Conservation (phyloP, 2,888 invertebrate species). For the Ochropleura plecta region DNA sequence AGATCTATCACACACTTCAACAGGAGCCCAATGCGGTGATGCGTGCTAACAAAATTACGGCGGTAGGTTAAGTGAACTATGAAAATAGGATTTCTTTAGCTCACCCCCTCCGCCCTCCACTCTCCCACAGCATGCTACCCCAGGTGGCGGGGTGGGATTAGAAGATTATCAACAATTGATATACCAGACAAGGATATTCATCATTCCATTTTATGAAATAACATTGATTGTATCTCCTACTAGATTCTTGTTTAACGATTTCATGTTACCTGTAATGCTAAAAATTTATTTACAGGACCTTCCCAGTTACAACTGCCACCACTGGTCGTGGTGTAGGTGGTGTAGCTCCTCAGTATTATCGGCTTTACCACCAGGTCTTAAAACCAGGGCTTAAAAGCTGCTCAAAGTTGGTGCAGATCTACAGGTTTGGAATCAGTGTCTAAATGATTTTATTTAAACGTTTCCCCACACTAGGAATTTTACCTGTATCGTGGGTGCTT, state of each 20-base stretch:
- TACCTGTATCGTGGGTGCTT: too few relatives aligned
- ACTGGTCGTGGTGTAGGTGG: too few relatives aligned
- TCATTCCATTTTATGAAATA: conserved; percentile 59
- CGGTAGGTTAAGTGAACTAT: conserved; percentile 89
- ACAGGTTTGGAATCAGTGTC: too few relatives aligned
- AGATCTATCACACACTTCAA: conserved; percentile 69
- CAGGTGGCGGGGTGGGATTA: conserved; percentile 84
- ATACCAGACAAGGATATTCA: conserved; percentile 65
- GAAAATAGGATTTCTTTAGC: conserved; percentile 90
- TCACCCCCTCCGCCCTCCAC: conserved; percentile 64
- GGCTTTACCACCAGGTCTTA: too few relatives aligned
- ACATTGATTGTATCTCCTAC: conserved; percentile 37
- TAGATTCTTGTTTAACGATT: conserved; percentile 15
- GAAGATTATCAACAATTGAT: conserved; percentile 85
- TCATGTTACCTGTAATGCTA: not conserved
- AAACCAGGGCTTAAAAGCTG: too few relatives aligned
- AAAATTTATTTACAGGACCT: not conserved
- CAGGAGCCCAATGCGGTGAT: conserved; percentile 87
- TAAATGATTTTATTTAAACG: too few relatives aligned
- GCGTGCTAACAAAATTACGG: conserved; percentile 88
- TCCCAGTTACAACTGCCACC: too few relatives aligned
- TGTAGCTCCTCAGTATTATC: too few relatives aligned
- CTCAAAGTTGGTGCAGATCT: too few relatives aligned
- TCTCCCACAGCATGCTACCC: conserved; percentile 66
- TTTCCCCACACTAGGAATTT: too few relatives aligned